Percentiles rank a stretch among this genome's conserved stretches.
phyloP scores from a whole-genome alignment of 2,797 vertebrate genomes.

The Scleropages formosus region DNA sequence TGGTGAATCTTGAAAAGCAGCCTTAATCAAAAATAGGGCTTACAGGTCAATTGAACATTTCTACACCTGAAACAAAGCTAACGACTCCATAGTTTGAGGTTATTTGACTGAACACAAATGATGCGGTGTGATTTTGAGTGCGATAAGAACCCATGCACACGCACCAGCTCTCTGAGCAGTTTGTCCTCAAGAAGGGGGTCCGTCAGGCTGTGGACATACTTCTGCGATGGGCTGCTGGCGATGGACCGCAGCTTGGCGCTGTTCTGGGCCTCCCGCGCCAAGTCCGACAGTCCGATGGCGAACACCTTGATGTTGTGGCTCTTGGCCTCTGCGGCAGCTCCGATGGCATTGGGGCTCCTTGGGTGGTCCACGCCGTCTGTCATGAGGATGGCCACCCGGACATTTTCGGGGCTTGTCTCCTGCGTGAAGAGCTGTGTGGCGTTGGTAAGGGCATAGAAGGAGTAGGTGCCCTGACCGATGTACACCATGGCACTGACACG shows the following conservation, averaged over 20 bases:
- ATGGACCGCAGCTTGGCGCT: constrained; percentile 71
- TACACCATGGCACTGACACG: constrained; percentile 65
- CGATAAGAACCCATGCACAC: constrained; percentile 38
- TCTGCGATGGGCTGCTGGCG: constrained; percentile 69
- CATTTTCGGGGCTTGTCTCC: constrained; percentile 65
- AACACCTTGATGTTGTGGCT: constrained; percentile 74
- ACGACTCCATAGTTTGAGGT: neutral
- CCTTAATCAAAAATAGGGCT: too few relatives aligned
- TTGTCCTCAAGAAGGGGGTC: constrained; percentile 69
- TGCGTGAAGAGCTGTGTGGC: constrained; percentile 72
- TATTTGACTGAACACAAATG: neutral
- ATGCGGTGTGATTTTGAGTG: neutral
- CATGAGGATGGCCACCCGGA: constrained; percentile 79
- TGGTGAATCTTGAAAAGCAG: too few relatives aligned
- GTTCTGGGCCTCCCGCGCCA: constrained; percentile 59
- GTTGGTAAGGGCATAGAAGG: constrained; percentile 82
- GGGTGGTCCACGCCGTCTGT: constrained; percentile 85
- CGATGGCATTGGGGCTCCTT: constrained; percentile 71
- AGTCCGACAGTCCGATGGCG: constrained; percentile 72
- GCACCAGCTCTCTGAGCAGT: constrained; percentile 74
- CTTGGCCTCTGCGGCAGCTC: constrained; percentile 71
- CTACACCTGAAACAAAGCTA: too few relatives aligned
- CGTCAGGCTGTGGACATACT: constrained; percentile 72
- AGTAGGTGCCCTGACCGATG: constrained; percentile 86
- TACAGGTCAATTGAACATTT: too few relatives aligned